Evolutionary conservation across 2,113 vertebrate species (phyloP).

Genomic region (Syngnathoides biaculeatus): DNA sequence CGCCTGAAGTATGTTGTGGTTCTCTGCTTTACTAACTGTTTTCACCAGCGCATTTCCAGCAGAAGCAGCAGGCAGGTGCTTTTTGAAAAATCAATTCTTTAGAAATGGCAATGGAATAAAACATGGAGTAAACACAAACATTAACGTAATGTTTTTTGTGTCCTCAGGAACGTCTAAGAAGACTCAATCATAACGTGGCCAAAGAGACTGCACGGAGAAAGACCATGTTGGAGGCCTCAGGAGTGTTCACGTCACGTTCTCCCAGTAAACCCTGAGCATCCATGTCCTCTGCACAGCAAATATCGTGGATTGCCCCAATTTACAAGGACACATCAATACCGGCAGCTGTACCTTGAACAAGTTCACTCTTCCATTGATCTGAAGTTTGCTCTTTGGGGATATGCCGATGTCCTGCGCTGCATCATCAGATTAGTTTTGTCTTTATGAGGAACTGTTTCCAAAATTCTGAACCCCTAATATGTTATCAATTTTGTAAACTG

Average conservation of each 20-base stretch:
- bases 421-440: background rate
- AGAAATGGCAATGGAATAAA: background rate
- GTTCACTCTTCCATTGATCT: slow-evolving; percentile 6
- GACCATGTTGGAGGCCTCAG: slow-evolving; percentile 87
- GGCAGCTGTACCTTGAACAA: background rate
- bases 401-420: slow-evolving; percentile 6
- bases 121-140: background rate
- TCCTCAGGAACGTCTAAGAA: slow-evolving; percentile 82
- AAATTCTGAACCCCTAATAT: background rate
- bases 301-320: slow-evolving; percentile 2
- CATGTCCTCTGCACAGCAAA: slow-evolving; percentile 1
- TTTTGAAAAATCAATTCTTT: too few relatives aligned
- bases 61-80: too few relatives aligned
- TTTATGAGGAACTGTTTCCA: background rate
- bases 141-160: background rate
- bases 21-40: too few relatives aligned
- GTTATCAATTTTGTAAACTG: background rate
- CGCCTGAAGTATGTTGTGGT: too few relatives aligned
- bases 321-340: background rate
- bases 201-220: slow-evolving; percentile 88
- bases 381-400: background rate
- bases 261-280: slow-evolving; percentile 77
- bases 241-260: slow-evolving; percentile 78
- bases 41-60: too few relatives aligned
- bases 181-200: slow-evolving; percentile 91